Evolutionary conservation across 2,797 vertebrate genomes (phyloP).

Genomic region (Lepidocolaptes lacrymiger): DNA sequence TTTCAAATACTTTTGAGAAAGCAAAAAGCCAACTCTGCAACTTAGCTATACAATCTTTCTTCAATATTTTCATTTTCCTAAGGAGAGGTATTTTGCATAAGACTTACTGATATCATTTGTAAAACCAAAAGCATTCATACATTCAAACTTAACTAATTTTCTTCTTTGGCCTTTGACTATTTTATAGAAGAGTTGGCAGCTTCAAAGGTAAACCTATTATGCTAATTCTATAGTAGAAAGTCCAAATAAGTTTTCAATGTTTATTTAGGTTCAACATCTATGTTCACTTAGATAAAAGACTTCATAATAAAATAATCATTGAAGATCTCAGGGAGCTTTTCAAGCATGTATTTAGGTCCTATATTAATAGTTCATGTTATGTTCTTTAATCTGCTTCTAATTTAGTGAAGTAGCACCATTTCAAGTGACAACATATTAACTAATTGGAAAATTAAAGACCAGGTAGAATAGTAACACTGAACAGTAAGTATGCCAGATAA

Average conservation of each 20-base stretch:
- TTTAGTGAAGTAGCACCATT: not conserved
- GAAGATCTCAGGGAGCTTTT: not conserved
- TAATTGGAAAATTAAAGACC: not conserved
- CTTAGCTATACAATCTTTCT: not conserved
- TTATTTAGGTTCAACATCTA: not conserved
- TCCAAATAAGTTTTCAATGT: not conserved
- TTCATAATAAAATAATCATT: not conserved
- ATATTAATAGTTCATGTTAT: not conserved
- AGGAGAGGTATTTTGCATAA: not conserved
- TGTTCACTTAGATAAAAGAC: not conserved
- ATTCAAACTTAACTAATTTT: not conserved
- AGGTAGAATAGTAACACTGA: not conserved
- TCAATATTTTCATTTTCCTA: not conserved
- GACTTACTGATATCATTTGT: not conserved
- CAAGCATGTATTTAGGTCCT: not conserved
- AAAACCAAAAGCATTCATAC: not conserved
- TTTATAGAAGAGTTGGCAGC: not conserved
- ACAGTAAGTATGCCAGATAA: not conserved
- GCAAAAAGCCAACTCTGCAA: not conserved
- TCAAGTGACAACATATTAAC: not conserved
- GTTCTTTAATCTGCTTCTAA: not conserved
- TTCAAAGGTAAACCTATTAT: not conserved
- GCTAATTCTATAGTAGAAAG: not conserved
- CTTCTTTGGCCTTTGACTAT: not conserved
- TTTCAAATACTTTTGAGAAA: not conserved